Evolutionary conservation across 2,797 vertebrate species (phyloP).

Genomic region (Cacajao melanocephalus): DNA sequence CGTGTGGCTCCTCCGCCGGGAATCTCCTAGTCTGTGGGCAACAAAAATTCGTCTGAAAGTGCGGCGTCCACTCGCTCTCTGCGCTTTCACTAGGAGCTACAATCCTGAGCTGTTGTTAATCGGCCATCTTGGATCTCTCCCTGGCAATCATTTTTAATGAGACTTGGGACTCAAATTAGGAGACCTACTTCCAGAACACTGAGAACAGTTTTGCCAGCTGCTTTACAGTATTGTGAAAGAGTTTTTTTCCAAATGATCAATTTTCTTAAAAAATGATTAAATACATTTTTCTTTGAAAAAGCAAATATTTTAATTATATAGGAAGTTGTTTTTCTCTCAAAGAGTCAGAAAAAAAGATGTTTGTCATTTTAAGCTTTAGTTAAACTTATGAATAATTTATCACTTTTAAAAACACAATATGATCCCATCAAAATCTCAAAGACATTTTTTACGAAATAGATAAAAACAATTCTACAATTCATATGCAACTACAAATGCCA

Average conservation of each 20-base stretch:
- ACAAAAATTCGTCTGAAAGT: too few species aligned
- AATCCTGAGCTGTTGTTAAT: too few species aligned
- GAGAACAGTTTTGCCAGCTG: not conserved
- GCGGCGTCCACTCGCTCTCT: too few species aligned
- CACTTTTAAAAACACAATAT: not conserved
- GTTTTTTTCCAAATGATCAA: not conserved
- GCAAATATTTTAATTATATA: not conserved
- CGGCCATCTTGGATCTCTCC: too few species aligned
- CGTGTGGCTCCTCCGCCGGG: too few species aligned
- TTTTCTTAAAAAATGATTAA: not conserved
- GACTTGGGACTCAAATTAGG: not conserved
- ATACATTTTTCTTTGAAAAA: not conserved
- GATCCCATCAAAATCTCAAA: not conserved
- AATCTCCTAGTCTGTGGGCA: too few species aligned
- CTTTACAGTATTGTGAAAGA: not conserved
- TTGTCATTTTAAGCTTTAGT: not conserved
- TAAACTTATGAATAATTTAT: slow-evolving; percentile 1
- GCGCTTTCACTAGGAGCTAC: too few species aligned
- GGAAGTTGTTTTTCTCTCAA: not conserved
- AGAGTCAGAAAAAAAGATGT: not conserved
- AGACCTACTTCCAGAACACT: not conserved
- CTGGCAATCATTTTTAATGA: not conserved
- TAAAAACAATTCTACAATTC: not conserved
- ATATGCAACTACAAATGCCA: not conserved
- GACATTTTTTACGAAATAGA: not conserved